Conservation (phyloP, 2,113 vertebrate genomes). For the Rhadina sibilatrix region DNA sequence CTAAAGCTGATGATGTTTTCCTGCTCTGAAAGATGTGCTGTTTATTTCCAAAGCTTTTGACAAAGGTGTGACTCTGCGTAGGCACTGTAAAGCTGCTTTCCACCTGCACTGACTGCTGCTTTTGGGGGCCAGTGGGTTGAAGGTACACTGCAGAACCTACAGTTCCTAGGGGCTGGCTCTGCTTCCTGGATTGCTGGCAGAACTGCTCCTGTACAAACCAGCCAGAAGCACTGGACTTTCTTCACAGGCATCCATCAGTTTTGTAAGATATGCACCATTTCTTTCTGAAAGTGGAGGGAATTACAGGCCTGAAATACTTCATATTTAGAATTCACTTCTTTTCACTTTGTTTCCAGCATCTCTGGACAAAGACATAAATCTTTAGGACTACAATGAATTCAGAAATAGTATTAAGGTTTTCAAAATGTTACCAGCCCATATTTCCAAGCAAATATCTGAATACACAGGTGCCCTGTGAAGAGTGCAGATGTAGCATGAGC, state of each 20-base stretch:
- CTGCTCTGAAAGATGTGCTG: neutral
- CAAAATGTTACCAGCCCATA: neutral
- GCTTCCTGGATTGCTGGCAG: neutral
- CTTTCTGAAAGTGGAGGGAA: neutral
- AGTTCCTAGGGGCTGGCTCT: neutral
- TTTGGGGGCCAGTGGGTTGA: neutral
- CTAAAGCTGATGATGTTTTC: neutral
- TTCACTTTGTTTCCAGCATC: neutral
- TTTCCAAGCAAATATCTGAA: neutral
- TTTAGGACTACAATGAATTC: neutral
- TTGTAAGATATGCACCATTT: neutral
- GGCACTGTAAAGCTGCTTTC: neutral
- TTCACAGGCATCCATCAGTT: neutral
- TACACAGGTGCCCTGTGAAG: neutral
- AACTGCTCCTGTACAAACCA: neutral
- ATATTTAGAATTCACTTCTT: neutral
- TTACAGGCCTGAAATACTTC: neutral
- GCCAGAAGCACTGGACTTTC: neutral
- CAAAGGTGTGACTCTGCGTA: neutral
- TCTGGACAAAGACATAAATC: neutral
- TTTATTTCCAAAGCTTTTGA: neutral
- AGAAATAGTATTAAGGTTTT: neutral
- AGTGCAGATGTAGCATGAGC: neutral
- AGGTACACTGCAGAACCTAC: neutral
- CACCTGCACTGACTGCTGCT: neutral